Evolutionary conservation across 2,113 vertebrate genomes (phyloP), one percentile per base, ranked within the genome.

Genomic region (Propithecus coquereli): DNA sequence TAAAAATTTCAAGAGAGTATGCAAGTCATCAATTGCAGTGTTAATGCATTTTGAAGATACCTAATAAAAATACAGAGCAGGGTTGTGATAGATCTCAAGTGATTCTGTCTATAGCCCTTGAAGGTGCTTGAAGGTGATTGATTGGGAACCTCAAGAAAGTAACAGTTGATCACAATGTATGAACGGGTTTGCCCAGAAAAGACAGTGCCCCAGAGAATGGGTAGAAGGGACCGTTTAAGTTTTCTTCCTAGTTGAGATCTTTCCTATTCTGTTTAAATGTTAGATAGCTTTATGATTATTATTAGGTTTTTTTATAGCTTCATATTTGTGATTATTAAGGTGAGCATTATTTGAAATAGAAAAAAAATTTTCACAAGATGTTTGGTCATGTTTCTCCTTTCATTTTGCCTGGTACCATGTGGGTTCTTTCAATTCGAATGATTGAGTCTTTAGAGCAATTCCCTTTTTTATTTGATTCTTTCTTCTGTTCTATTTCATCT

Each of bases 381-480:
- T 86, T 93, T 23, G 89, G 80, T 93, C 34, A 90, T 63, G 43
- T 50, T 79, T 97, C 73, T 95, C 11, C 57, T 91, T 95, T 85
- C 13, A 57, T 90, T 90, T 88, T 91, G 11, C 54, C 7, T 94
- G 32, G 25, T 95, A 57, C 4, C 17, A 71, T 73, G 40, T 77
- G 40, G 20, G 6, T 0, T 68, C 30, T 93, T 96, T 94, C 52
- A 92, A 77, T 57, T 57, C 84, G n/a, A 95, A 80, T 8, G 86
- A 82, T 23, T 14, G 10, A 79, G 27, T 96, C 30, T 86, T 95
- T 63, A 63, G 43, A 79, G 66, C 89, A 88, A 88, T 96, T 92
- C 17, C 37, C 63, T 88, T 89, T 81, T 43, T 66, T 17, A 27
- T 82, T 82, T 70, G 52, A 71, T 70, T 76, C 11, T 65, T 87